A percentile compares a stretch with the other conserved stretches of the same genome.
Conservation (phyloP, 2,888 invertebrate genomes). For the Xestia rhomboidea region DNA sequence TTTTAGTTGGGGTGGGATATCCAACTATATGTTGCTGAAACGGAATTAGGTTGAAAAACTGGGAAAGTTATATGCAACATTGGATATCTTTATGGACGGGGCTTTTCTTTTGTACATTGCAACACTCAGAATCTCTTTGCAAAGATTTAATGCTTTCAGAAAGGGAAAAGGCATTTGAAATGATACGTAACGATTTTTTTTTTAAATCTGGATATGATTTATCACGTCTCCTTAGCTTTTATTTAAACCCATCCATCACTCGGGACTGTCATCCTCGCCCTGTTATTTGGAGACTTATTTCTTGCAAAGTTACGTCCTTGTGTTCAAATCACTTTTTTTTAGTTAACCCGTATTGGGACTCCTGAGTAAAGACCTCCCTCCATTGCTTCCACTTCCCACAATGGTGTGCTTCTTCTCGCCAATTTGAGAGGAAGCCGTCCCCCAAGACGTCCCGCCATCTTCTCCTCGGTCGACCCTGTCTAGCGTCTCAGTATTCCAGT, state of each 20-base stretch:
- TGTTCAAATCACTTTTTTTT: too few relatives aligned
- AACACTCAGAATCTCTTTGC: neutral
- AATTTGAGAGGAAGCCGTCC: too few relatives aligned
- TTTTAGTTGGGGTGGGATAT: constrained; percentile 53
- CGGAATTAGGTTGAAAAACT: constrained; percentile 45
- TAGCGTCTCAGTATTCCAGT: too few relatives aligned
- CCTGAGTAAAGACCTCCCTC: too few relatives aligned
- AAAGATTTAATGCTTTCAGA: neutral
- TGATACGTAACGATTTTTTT: neutral
- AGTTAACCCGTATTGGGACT: too few relatives aligned
- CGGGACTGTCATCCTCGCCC: neutral
- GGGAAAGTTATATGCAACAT: constrained; percentile 29
- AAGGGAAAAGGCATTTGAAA: neutral
- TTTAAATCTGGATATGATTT: neutral
- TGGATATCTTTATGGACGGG: constrained; percentile 1
- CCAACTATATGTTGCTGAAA: constrained; percentile 42
- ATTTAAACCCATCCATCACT: neutral
- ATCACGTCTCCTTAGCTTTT: neutral
- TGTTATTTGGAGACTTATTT: neutral
- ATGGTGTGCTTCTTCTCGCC: too few relatives aligned
- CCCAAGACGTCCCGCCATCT: too few relatives aligned
- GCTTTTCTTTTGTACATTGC: neutral
- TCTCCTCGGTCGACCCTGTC: too few relatives aligned
- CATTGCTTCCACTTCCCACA: too few relatives aligned
- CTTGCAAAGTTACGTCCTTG: neutral